Evolutionary conservation across 2,113 vertebrate genomes (phyloP), one percentile per base, ranked within the genome.

Genomic region (Myanophis thanlyinensis): DNA sequence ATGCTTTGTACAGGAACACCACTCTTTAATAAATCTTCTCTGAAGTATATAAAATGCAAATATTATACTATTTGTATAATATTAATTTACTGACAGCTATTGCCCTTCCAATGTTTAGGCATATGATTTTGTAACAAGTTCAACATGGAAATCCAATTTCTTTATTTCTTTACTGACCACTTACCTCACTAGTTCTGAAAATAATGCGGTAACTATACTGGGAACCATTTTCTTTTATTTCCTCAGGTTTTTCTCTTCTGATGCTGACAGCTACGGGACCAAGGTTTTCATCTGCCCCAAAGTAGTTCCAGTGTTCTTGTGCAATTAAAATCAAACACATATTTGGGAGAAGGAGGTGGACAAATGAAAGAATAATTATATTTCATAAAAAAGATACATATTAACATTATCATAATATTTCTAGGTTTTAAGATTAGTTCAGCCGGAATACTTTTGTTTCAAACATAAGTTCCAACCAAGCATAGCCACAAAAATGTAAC

Each of bases 291-390:
- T 99, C 99, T 15, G 98, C 97, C 88, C 99, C 99, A 97, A 99
- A 99, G 96, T 99, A 99, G 97, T 99, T 99, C 98, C 98, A 99
- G 97, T 99, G 98, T 95, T 99, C 98, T 99, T 98, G 91, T 52
- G 59, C 85, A 89, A 13, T 92, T 80, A 13, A 93, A 46, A 48
- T 30, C 88, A 94, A 90, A 27, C 4, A 35, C 5, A 7, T 51
- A 48, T 86, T 86, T 48, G 13, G 49, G 40, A 1, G 12, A 2
- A 51, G 23, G 59, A 46, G 18, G 27, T 30, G 30, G 22, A 13
- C 15, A 46, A 56, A 40, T 8, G 22, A 35, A 48, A 49, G 12
- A 25, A 48, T 85, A 80, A 80, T 80, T 80, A 80, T 47, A 23
- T 59, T 22, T 3, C 73, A 52, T 5, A 91, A 85, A 53, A 0